Percentiles rank a stretch among this genome's conserved stretches.
Conservation (phyloP, 2,113 vertebrate species). For the Stictonetta naevosa region DNA sequence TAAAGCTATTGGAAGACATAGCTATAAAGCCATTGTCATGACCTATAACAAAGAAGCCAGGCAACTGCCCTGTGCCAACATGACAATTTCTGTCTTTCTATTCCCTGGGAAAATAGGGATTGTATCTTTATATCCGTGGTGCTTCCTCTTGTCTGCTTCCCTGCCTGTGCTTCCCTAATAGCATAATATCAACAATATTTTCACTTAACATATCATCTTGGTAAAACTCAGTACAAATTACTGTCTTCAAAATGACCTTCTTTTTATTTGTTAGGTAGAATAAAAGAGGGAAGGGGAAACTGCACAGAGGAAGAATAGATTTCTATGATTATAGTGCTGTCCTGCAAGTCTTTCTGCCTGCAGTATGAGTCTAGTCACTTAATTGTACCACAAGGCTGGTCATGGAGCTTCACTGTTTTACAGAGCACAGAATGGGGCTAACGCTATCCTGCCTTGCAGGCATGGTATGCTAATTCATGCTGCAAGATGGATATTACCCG, state of each 20-base stretch:
- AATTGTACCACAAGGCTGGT: background rate
- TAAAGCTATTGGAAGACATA: no score
- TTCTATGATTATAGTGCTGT: background rate
- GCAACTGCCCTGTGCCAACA: background rate
- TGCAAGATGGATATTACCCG: background rate
- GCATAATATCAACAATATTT: background rate
- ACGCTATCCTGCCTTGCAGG: background rate
- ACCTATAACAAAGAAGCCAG: background rate
- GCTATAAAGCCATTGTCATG: no score
- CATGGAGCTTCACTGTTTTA: background rate
- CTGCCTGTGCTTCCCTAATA: background rate
- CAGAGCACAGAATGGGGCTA: background rate
- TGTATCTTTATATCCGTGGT: background rate
- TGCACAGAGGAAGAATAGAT: background rate
- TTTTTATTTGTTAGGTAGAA: background rate
- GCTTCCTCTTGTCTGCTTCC: background rate
- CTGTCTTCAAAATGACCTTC: background rate
- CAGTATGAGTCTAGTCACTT: background rate
- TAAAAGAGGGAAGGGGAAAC: background rate
- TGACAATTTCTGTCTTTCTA: background rate
- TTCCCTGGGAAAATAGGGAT: background rate
- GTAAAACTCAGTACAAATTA: background rate
- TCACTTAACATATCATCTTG: background rate
- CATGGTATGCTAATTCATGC: background rate
- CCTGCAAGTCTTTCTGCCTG: background rate